phyloP scores from a whole-genome alignment of 2,113 vertebrate genomes.

The Etheostoma cragini region DNA sequence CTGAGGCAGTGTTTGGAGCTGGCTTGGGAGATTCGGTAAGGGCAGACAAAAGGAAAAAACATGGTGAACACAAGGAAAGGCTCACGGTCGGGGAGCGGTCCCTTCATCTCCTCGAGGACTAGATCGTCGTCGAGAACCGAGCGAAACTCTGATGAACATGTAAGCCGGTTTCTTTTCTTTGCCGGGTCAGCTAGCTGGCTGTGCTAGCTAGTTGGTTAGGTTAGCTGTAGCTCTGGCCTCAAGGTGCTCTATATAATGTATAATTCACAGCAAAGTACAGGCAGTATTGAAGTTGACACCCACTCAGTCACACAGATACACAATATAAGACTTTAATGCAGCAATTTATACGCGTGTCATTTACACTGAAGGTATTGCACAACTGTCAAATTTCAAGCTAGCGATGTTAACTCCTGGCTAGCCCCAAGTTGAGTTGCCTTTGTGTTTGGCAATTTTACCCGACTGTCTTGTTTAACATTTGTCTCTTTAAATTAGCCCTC shows the following conservation, averaged over 20 bases:
- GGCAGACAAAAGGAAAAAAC: constrained; percentile 65
- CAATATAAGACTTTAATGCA: background rate
- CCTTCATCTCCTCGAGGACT: constrained; percentile 94
- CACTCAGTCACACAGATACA: constrained; percentile 4
- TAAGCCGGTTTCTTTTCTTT: constrained; percentile 82
- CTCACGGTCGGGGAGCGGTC: constrained; percentile 80
- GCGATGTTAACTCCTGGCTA: constrained; percentile 62
- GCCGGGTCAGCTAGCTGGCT: constrained; percentile 71
- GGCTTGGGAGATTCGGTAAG: constrained; percentile 70
- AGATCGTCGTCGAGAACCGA: constrained; percentile 87
- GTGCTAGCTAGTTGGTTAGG: constrained; percentile 61
- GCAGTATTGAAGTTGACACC: constrained; percentile 58
- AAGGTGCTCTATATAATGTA: constrained; percentile 48
- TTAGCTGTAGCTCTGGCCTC: constrained; percentile 76
- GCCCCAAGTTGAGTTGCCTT: constrained; percentile 84
- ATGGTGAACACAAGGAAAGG: constrained; percentile 96
- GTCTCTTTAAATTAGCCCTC: background rate
- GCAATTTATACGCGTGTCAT: background rate
- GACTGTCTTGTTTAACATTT: constrained; percentile 61
- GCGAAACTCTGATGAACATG: constrained; percentile 83
- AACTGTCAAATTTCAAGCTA: constrained; percentile 53
- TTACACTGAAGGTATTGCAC: background rate
- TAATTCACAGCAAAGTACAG: constrained; percentile 19
- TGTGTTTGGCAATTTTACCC: constrained; percentile 77
- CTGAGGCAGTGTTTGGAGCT: constrained; percentile 82